These are phyloP conservation scores for Mechanitis mazaeus DNA, from an alignment of 2,888 invertebrate species.

Conservation along the genomic window DNA sequence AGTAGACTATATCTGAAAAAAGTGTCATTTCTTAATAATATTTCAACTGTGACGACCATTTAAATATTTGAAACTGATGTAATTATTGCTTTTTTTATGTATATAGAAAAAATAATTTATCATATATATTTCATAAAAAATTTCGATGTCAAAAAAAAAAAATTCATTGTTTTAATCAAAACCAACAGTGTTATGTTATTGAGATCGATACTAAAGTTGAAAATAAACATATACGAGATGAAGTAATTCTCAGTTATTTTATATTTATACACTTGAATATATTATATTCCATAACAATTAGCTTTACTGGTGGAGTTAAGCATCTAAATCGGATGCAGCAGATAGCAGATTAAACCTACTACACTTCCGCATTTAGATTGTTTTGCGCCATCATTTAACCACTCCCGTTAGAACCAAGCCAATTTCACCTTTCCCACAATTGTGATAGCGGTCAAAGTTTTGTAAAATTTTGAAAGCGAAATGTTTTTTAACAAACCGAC, in stretches of 20 bases:
- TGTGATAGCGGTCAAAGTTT: background rate
- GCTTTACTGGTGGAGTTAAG: conserved; percentile 7
- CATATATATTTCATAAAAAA: too few species aligned
- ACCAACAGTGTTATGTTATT: too few species aligned
- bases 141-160: too few species aligned
- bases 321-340: conserved; percentile 6
- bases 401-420: background rate
- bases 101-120: too few species aligned
- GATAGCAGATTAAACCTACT: conserved; percentile 30
- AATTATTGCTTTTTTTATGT: too few species aligned
- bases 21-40: background rate
- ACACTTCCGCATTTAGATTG: conserved; percentile 60
- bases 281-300: background rate
- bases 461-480: background rate
- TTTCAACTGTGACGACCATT: background rate
- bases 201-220: too few species aligned
- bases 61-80: background rate
- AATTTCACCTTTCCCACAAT: background rate
- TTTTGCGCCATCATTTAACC: conserved; percentile 32
- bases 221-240: too few species aligned
- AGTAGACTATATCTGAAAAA: background rate
- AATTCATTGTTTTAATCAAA: too few species aligned
- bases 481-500: background rate
- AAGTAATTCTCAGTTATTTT: too few species aligned
- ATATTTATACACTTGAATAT: background rate